These are phyloP conservation scores for Elaeidobius kamerunicus DNA, from an alignment of 2,888 invertebrate species.

Conservation along the genomic window DNA sequence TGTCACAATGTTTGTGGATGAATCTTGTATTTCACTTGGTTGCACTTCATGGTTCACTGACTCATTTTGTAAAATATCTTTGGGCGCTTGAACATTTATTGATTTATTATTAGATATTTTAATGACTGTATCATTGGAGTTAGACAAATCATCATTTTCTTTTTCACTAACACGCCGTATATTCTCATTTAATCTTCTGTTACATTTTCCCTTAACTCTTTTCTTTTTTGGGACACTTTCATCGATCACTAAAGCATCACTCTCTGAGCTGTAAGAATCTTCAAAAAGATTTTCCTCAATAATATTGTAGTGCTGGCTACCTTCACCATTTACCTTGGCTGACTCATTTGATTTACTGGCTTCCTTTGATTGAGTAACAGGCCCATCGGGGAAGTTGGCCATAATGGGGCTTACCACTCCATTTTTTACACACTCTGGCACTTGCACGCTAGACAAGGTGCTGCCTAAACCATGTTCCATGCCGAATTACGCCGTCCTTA, in stretches of 20 bases:
- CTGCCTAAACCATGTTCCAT: conserved; percentile 50
- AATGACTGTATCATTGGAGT: conserved; percentile 4
- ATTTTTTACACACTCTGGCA: conserved; percentile 40
- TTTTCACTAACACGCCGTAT: conserved; percentile 8
- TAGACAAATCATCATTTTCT: conserved; percentile 17
- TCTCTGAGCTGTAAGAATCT: conserved; percentile 46
- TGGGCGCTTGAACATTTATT: no score
- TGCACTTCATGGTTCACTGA: not conserved
- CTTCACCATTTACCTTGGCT: conserved; percentile 45
- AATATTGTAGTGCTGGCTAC: conserved; percentile 15
- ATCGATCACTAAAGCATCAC: conserved; percentile 48
- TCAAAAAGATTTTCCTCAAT: conserved; percentile 30
- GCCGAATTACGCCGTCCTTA: conserved; percentile 34
- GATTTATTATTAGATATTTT: no score
- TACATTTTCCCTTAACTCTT: conserved; percentile 7
- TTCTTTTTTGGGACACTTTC: conserved; percentile 40
- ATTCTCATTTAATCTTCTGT: conserved; percentile 9
- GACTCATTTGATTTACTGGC: conserved; percentile 24
- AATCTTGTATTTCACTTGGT: conserved; percentile 4
- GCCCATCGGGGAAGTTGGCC: conserved; percentile 46
- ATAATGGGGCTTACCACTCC: conserved; percentile 42
- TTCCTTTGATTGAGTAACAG: conserved; percentile 33
- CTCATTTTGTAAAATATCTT: no score
- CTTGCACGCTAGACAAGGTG: conserved; percentile 36
- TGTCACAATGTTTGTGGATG: conserved; percentile 6